Evolutionary conservation across 2,797 vertebrate species (phyloP).

Genomic region (Myotis daubentonii): DNA sequence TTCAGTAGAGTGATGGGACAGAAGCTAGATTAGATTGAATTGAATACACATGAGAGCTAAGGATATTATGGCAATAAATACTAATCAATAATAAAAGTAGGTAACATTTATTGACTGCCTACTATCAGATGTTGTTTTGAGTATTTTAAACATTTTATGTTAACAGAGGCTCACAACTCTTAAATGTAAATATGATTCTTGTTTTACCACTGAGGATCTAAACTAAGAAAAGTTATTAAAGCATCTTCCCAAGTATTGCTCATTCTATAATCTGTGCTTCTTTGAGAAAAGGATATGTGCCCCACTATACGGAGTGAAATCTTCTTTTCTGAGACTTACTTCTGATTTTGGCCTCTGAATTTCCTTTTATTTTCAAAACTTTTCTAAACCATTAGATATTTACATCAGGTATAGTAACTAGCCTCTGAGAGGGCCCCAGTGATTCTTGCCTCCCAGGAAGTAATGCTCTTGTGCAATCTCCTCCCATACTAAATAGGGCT

Average conservation of each 20-base stretch:
- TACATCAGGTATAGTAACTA: neutral
- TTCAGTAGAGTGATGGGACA: neutral
- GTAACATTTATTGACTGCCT: constrained; percentile 23
- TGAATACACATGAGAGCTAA: neutral
- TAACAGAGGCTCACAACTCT: neutral
- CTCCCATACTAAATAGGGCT: neutral
- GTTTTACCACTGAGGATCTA: neutral
- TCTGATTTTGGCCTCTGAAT: neutral
- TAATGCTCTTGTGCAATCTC: neutral
- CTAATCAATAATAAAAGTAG: constrained; percentile 17
- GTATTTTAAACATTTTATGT: constrained; percentile 17
- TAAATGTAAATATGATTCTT: neutral
- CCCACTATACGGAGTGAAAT: neutral
- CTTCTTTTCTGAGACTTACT: constrained; percentile 48
- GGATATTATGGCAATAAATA: neutral
- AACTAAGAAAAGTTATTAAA: constrained; percentile 12
- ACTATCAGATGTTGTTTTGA: neutral
- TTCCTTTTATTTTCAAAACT: constrained; percentile 36
- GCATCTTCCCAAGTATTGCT: neutral
- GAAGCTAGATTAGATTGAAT: neutral
- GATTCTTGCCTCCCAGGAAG: neutral
- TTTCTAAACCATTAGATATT: constrained; percentile 3
- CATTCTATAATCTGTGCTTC: constrained; percentile 16
- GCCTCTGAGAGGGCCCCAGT: neutral
- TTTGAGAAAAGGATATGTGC: constrained; percentile 13